Base-by-base conservation (phyloP, 2,888 invertebrate species). In the Villa cingulata region DNA sequence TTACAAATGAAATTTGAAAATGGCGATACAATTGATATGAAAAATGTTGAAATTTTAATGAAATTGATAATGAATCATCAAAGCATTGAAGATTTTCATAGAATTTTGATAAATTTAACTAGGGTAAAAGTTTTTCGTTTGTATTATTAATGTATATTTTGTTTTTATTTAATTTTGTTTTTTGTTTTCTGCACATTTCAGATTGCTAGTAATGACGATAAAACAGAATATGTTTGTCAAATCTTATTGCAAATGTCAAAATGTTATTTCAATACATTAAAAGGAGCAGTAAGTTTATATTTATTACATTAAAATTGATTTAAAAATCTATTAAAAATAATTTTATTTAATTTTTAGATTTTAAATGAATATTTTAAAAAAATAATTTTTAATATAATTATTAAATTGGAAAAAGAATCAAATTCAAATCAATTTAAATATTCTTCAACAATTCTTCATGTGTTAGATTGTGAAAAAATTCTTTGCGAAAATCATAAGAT, bases 351-450 rank as follows among this genome's bases (percentile, higher is more conserved):
- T 41, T 45, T 52, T 15, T 44, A 68, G 68, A 65, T 68, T 50
- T 64, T 68, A 37, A 68, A 63, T 48, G 65, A 67, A 32, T 58
- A 64, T 41, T 68, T 67, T 45, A 63, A 64, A 46, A 49, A 59
- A n/a, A 60, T 66, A n/a, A 58, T 54, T 5, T 56, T 59, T 3
- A 56, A 56, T 19, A 59, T 62, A 0, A 54, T 55, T 1, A 32
- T 60, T 20, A 60, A 60, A 10, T 53, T 66, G 23, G 47, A 52
- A 4, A 55, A 53, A 36, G 52, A 53, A 41, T 46, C 51, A 2
- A 48, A 58, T 43, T 49, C 51, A 15, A 49, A 57, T 44, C 34
- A 41, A 19, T 47, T 43, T 19, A 19, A 34, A 18, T 37, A 51
- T 40, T 54, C 43, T 12, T 50, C 55, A 9, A 57, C 57, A 27